Conservation (phyloP, 2,888 invertebrate genomes). For the Eupeodes luniger region DNA sequence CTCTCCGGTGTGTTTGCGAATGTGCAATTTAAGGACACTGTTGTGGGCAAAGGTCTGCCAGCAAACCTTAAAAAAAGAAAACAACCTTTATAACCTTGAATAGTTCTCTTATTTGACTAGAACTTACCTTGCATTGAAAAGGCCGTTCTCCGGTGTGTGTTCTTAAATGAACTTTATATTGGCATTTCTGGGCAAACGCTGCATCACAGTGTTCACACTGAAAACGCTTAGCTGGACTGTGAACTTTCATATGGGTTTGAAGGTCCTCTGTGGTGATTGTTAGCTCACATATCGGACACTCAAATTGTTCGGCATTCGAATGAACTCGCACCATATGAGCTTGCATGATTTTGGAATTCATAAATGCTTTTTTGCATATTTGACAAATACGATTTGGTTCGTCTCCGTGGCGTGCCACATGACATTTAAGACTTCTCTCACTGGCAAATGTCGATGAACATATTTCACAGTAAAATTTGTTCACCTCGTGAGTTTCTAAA, state of each 20-base stretch:
- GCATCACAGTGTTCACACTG: conserved; percentile 92
- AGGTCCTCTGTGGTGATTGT: conserved; percentile 92
- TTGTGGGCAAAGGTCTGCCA: conserved; percentile 90
- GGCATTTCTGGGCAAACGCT: conserved; percentile 92
- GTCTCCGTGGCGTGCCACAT: conserved; percentile 89
- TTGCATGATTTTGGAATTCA: conserved; percentile 88
- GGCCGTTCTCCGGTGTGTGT: conserved; percentile 94
- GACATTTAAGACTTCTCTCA: conserved; percentile 87
- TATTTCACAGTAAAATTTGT: conserved; percentile 89
- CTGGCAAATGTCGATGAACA: conserved; percentile 90
- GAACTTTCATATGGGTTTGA: conserved; percentile 91
- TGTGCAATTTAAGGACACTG: conserved; percentile 93
- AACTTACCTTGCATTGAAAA: conserved; percentile 90
- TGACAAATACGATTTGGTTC: conserved; percentile 91
- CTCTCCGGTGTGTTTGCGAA: conserved; percentile 93
- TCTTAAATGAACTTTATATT: conserved; percentile 92
- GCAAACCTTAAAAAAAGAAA: conserved; percentile 79
- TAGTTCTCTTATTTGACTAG: too few species aligned
- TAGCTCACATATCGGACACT: conserved; percentile 92
- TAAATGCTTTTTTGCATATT: conserved; percentile 91
- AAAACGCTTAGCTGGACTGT: conserved; percentile 89
- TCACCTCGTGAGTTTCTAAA: conserved; percentile 88
- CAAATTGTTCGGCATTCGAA: conserved; percentile 89
- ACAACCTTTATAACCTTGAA: background rate
- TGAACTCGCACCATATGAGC: conserved; percentile 92